Base-by-base conservation (phyloP, 2,888 invertebrate species). In the Yponomeuta cagnagella region DNA sequence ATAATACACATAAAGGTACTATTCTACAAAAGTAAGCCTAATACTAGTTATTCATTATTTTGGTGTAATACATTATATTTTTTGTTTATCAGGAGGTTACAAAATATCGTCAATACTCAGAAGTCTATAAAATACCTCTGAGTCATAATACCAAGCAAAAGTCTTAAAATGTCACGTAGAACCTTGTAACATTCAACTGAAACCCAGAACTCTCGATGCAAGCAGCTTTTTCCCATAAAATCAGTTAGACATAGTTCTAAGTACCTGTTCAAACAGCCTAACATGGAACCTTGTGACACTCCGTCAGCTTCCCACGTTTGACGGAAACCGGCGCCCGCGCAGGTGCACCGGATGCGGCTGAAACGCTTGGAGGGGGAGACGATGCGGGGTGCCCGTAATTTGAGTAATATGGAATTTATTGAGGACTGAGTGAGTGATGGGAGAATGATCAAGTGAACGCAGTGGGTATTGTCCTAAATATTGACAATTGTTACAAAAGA, bases 311-410 rank as follows among this genome's bases (percentile, higher is more conserved):
- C 12, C 15, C 15, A 3, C 12, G 64, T 64, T 30, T 64, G 10
- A 23, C 64, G 74, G 74, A 23, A n/a, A 70, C 74, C 77, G 79
- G 82, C 89, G 86, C 82, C 72, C 52, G 87, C 89, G 91, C 91
- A 92, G 90, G 91, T 92, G 91, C 80, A 82, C 89, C 92, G 91
- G 91, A 91, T 87, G 84, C 81, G 81, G 81, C 88, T 88, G 90
- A 86, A 90, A 85, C 78, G 74, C 15, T 15, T 72, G 72, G 76
- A 72, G 72, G 72, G 74, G 76, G 74, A 71, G 31, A 64, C 69
- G 67, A 73, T 68, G 48, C 37, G 73, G 69, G 31, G 43, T 30
- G 15, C 8, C 12, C 9, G 52, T 63, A 70, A 70, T 37, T 58
- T 52, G 48, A 58, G 69, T 48, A 23, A 69, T 69, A 58, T 58